Percentiles rank a stretch among this genome's conserved stretches.
phyloP scores from a whole-genome alignment of 2,797 vertebrate genomes.

The Anguilla obscura region DNA sequence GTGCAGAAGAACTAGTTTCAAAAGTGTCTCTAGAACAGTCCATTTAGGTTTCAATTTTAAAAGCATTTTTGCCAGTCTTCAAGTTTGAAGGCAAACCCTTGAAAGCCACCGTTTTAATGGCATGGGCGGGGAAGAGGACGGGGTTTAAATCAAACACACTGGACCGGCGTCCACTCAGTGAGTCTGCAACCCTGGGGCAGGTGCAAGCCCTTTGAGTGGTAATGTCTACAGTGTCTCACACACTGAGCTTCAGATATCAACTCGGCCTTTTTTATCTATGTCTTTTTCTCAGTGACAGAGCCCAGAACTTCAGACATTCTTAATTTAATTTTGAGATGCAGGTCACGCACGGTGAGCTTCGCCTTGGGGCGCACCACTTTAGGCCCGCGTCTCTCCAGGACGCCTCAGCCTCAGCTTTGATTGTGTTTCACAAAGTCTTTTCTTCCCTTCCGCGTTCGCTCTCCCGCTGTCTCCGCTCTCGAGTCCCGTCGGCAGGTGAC shows the following conservation, averaged over 20 bases:
- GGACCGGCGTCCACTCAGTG: background rate
- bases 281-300: slow-evolving; percentile 35
- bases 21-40: background rate
- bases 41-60: background rate
- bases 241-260: background rate
- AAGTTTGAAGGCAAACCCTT: background rate
- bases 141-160: background rate
- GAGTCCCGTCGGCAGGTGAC: background rate
- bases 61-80: background rate
- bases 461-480: slow-evolving; percentile 11
- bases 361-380: background rate
- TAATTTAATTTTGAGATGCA: slow-evolving; percentile 35
- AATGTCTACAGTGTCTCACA: background rate
- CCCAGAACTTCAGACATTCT: slow-evolving; percentile 34
- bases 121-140: background rate
- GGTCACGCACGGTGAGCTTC: slow-evolving; percentile 26
- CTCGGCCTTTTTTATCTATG: slow-evolving; percentile 3
- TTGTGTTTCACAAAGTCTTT: slow-evolving; percentile 27
- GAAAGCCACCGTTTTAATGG: background rate
- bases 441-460: background rate
- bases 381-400: slow-evolving; percentile 18
- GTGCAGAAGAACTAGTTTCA: background rate
- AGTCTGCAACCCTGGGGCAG: background rate
- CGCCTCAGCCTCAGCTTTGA: slow-evolving; percentile 18
- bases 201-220: background rate